These are phyloP conservation scores for Caenorhabditis sp. DNA, from an alignment of 2,888 invertebrate species.

Conservation along the genomic window DNA sequence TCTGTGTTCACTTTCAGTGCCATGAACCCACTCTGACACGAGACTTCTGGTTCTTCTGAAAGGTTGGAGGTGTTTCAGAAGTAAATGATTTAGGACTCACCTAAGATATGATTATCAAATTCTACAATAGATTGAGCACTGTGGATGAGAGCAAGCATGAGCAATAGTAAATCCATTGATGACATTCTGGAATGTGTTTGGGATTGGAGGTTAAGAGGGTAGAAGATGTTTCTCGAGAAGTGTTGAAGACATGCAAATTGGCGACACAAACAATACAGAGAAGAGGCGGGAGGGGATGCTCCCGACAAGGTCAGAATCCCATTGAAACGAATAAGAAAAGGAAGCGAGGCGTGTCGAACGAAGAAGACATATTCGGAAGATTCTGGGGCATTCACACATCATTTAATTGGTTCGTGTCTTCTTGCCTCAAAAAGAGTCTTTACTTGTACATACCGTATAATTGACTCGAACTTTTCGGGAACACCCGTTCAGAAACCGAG, in stretches of 20 bases:
- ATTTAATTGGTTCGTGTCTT: conserved; percentile 63
- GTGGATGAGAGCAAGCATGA: conserved; percentile 52
- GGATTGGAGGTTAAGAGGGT: background rate
- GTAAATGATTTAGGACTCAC: background rate
- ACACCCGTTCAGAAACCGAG: conserved; percentile 46
- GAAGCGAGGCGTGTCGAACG: conserved; percentile 59
- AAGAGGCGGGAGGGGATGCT: conserved; percentile 36
- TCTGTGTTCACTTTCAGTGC: conserved; percentile 73
- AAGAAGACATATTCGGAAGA: conserved; percentile 48
- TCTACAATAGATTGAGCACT: conserved; percentile 48
- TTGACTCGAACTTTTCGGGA: conserved; percentile 63
- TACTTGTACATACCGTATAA: conserved; percentile 64
- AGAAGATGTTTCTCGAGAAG: conserved; percentile 22
- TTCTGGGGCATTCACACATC: conserved; percentile 62
- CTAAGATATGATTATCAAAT: conserved; percentile 58
- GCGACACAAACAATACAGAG: conserved; percentile 58
- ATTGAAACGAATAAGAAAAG: conserved; percentile 62
- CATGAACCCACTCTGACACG: conserved; percentile 73
- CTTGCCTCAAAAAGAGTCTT: conserved; percentile 48
- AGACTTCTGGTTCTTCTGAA: conserved; percentile 77
- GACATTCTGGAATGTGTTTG: conserved; percentile 33
- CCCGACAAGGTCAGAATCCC: conserved; percentile 52
- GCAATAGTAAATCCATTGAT: conserved; percentile 49
- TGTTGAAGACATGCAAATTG: conserved; percentile 61
- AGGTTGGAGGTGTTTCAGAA: background rate